Conservation (phyloP, 37 sponge, comb jelly and placozoan genomes). For the Oscarella lobularis region DNA sequence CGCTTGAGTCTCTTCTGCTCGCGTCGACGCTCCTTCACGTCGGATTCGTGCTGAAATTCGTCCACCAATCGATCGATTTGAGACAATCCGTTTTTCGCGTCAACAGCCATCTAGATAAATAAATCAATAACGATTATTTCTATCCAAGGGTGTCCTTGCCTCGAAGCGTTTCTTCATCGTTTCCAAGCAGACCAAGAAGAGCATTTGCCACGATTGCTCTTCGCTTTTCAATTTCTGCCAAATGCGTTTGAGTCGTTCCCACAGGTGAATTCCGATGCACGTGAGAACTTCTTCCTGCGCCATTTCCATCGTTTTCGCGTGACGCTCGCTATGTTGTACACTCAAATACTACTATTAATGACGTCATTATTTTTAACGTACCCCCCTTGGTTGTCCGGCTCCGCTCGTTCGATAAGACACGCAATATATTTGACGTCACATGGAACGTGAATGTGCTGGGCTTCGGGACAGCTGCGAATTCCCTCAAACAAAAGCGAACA, state of each 20-base stretch:
- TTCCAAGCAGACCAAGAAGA: neutral
- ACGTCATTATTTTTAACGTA: no score
- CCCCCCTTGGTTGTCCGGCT: neutral
- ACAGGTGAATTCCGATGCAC: constrained; percentile 10
- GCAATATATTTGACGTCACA: neutral
- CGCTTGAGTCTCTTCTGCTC: neutral
- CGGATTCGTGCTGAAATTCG: neutral
- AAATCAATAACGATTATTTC: neutral
- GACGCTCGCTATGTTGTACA: neutral
- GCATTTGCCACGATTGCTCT: constrained; percentile 10
- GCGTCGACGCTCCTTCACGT: neutral
- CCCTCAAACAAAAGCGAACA: neutral
- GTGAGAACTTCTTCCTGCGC: constrained; percentile 1
- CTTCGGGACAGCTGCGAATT: neutral
- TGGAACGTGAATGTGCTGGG: neutral
- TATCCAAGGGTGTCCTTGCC: neutral
- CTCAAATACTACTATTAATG: no score
- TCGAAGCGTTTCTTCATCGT: neutral
- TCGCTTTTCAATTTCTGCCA: constrained; percentile 6
- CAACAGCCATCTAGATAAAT: neutral
- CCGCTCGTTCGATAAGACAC: neutral
- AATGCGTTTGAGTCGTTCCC: constrained; percentile 3
- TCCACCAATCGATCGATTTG: neutral
- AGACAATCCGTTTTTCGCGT: neutral
- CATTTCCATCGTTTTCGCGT: neutral